Conservation (phyloP, 2,113 vertebrate genomes). For the Phylloscopus trochilus region DNA sequence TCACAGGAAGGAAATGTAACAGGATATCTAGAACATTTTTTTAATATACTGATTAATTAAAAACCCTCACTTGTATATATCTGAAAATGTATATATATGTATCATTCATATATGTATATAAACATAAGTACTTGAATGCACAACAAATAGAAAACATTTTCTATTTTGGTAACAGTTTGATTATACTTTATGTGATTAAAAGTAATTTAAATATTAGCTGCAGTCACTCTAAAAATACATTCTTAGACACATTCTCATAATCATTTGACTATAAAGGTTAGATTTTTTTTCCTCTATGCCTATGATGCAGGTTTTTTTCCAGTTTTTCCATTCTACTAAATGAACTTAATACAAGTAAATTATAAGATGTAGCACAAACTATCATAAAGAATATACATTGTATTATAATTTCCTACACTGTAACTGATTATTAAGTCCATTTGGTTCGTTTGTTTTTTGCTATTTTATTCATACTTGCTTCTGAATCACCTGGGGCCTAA, state of each 20-base stretch:
- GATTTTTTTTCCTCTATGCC: background rate
- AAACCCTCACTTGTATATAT: background rate
- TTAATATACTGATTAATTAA: background rate
- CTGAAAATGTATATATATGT: accelerated
- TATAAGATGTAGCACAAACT: background rate
- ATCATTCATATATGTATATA: background rate
- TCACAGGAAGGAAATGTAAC: background rate
- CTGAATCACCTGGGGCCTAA: background rate
- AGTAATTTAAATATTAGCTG: background rate
- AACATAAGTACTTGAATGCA: background rate
- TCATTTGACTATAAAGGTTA: background rate
- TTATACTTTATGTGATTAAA: background rate
- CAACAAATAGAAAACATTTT: background rate
- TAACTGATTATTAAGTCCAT: background rate
- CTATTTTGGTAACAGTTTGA: background rate
- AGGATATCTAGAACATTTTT: background rate
- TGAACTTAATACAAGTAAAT: background rate
- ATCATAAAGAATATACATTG: background rate
- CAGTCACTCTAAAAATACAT: background rate
- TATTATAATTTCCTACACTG: background rate
- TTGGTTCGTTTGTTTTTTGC: background rate
- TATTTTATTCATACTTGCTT: background rate
- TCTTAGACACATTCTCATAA: background rate
- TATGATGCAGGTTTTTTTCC: background rate
- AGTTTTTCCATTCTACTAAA: background rate